Conservation (phyloP, 2,888 invertebrate genomes). For the Athalia rosae region DNA sequence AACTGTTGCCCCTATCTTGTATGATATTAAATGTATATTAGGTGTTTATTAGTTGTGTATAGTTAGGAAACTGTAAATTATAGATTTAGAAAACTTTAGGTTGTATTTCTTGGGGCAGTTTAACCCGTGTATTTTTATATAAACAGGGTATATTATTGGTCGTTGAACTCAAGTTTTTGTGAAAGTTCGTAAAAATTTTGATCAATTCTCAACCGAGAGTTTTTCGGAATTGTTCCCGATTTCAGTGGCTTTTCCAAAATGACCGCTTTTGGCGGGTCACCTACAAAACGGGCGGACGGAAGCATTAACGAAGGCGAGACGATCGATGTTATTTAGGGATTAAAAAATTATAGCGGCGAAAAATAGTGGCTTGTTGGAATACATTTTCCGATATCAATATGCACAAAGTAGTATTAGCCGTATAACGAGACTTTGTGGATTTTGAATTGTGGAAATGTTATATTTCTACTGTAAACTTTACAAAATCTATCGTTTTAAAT, state of each 20-base stretch:
- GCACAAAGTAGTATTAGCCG: slow-evolving; percentile 43
- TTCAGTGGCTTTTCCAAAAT: slow-evolving; percentile 66
- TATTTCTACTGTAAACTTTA: slow-evolving; percentile 56
- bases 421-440: slow-evolving; percentile 35
- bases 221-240: slow-evolving; percentile 63
- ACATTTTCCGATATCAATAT: slow-evolving; percentile 42
- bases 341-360: slow-evolving; percentile 43
- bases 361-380: slow-evolving; percentile 26
- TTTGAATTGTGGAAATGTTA: slow-evolving; percentile 34
- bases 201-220: slow-evolving; percentile 9
- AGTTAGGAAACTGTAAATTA: slow-evolving; percentile 42
- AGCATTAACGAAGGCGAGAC: slow-evolving; percentile 46
- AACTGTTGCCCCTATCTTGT: slow-evolving; percentile 36
- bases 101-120: slow-evolving; percentile 41
- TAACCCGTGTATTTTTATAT: slow-evolving; percentile 40
- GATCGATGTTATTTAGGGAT: slow-evolving; percentile 53
- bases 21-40: slow-evolving; percentile 44
- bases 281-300: slow-evolving; percentile 66
- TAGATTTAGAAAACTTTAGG: slow-evolving; percentile 31
- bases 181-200: slow-evolving; percentile 64
- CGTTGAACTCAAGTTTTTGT: slow-evolving; percentile 48
- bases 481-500: slow-evolving; percentile 64
- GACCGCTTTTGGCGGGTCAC: slow-evolving; percentile 70
- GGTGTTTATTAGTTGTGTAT: slow-evolving; percentile 40
- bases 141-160: slow-evolving; percentile 44